Percentiles rank a stretch among this genome's conserved stretches.
These are phyloP conservation scores for Meles meles DNA, from an alignment of 2,113 vertebrate species.

Conservation along the genomic window DNA sequence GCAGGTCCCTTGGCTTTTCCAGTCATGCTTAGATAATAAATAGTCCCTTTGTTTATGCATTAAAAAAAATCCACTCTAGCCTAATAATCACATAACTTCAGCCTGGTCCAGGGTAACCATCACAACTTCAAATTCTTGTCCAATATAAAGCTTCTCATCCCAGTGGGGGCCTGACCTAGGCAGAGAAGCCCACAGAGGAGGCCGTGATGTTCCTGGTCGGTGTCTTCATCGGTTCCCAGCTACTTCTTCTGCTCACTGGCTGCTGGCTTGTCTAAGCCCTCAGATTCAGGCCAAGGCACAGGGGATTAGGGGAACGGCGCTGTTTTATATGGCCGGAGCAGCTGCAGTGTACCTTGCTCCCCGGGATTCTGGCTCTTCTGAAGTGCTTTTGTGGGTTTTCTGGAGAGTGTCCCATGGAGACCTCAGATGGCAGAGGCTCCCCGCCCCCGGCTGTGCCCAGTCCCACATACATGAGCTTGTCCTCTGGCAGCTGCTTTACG, in stretches of 20 bases:
- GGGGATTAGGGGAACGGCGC: neutral
- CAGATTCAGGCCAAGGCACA: neutral
- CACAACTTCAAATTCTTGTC: neutral
- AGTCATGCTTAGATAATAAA: neutral
- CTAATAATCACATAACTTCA: neutral
- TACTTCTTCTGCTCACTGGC: neutral
- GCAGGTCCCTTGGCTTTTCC: neutral
- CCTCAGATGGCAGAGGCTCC: neutral
- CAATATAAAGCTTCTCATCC: neutral
- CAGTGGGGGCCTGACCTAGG: neutral
- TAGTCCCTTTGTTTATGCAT: neutral
- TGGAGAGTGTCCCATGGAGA: neutral
- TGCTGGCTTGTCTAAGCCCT: neutral
- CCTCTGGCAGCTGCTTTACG: neutral
- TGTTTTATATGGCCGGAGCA: neutral
- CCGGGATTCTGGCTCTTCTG: neutral
- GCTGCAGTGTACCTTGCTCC: neutral
- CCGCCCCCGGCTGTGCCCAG: rapidly evolving
- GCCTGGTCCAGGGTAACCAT: neutral
- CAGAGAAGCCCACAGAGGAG: neutral
- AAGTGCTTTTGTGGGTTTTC: neutral
- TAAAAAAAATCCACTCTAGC: neutral
- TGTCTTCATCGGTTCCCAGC: neutral
- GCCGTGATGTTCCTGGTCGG: neutral
- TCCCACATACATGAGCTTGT: rapidly evolving